Base-by-base conservation (phyloP, 2,888 invertebrate species). In the Dyspetes luteomarginatus region DNA sequence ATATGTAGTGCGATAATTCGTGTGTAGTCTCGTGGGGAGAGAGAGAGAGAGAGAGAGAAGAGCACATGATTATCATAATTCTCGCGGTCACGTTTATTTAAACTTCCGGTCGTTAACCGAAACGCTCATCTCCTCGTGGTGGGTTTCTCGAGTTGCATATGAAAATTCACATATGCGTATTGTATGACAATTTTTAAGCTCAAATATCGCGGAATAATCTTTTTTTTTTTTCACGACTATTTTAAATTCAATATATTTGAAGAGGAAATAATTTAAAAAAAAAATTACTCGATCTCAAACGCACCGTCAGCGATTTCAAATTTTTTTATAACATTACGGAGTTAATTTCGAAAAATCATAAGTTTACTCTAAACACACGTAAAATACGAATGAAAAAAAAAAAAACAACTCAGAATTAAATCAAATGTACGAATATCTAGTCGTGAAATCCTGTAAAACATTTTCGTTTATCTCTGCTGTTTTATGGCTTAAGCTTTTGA, bases 31-130 rank as follows among this genome's bases (percentile, higher is more conserved):
- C 19, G 36, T n/a, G n/a, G n/a, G n/a, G n/a, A n/a, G n/a, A n/a
- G n/a, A n/a, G n/a, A n/a, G n/a, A n/a, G n/a, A n/a, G n/a, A n/a
- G n/a, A 7, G 26, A 15, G 65, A 9, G 28, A 26, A 55, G 12
- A 45, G 24, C 5, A 41, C 72, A 24, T 22, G 52, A 76, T 81
- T 76, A 81, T 72, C 72, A 76, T 76, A 73, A 76, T 72, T 76
- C 76, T 81, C 72, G 72, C 56, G 67, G 48, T 62, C 72, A 67
- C 60, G 72, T 76, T 76, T 72, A 72, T 68, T 76, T 58, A 9
- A 67, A 52, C 62, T 81, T 81, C 80, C 80, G 72, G 76, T 81
- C 65, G 55, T 80, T 67, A 76, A 52, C 26, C 56, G 58, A 30
- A 50, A 58, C 41, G 58, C 64, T 68, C 26, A 12, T 43, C 12